Base-by-base conservation (phyloP, 2,888 invertebrate genomes). In the Pteria penguin region DNA sequence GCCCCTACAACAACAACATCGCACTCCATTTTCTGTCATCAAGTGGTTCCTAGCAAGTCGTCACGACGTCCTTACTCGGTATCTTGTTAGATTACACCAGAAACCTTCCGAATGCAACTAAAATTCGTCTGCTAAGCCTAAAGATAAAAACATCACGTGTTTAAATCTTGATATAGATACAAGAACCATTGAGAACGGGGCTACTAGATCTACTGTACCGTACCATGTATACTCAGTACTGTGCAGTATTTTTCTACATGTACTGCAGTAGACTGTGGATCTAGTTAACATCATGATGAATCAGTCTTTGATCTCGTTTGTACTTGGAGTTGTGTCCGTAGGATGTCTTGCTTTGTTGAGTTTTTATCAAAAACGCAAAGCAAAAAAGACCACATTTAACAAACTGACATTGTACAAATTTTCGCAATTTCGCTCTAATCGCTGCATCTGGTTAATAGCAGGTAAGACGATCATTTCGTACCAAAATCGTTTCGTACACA, bases 1-100 rank as follows among this genome's bases (percentile, higher is more conserved):
- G 87, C 92, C 3, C 92, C 92, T 33, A 92, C 79, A 27, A 92
- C 81, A 3, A 91, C 85, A 3, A 91, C 90, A 83, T 92, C 91
- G 58, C 72, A 65, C 8, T 81, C 79, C 29, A 54, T 18, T 31
- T 24, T 29, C 14, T 14, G 26, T 14, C 3, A n/a, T n/a, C n/a
- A n/a, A n/a, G n/a, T n/a, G n/a, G n/a, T n/a, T n/a, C n/a, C n/a
- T n/a, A n/a, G n/a, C n/a, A n/a, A n/a, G n/a, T n/a, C n/a, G n/a
- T n/a, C n/a, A n/a, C n/a, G n/a, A n/a, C 58, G 58, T 26, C 24
- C 2, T 2, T 58, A 22, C 2, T n/a, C 26, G 22, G 14, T 58
- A 1, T 11, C 1, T 18, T 8, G 1, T 4, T n/a, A 8, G 24
- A 63, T 22, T 31, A 4, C 11, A 4, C 36, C 22, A 2, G 32